Conservation (phyloP, 2,797 vertebrate genomes). For the Pipistrellus pipistrellus region DNA sequence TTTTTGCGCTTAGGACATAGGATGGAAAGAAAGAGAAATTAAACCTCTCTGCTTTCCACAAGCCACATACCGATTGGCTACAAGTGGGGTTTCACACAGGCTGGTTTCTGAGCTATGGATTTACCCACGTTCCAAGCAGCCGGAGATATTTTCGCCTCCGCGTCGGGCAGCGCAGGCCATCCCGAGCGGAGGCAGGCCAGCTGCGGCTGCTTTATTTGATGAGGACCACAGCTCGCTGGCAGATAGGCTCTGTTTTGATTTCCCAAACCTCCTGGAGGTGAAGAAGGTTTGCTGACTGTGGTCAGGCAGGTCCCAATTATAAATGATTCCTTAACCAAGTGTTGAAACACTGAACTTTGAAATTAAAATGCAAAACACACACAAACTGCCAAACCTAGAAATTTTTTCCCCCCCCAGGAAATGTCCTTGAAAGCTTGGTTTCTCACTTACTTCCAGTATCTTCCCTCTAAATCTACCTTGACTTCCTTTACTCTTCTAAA, state of each 20-base stretch:
- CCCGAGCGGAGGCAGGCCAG: slow-evolving; percentile 49
- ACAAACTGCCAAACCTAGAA: slow-evolving; percentile 57
- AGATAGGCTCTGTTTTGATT: slow-evolving; percentile 39
- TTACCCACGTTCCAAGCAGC: slow-evolving; percentile 15
- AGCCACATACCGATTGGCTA: slow-evolving; percentile 72
- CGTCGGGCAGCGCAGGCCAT: neutral
- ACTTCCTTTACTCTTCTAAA: slow-evolving; percentile 1
- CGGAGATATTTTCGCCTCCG: slow-evolving; percentile 43
- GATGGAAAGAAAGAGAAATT: slow-evolving; percentile 48
- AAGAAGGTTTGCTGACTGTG: slow-evolving; percentile 79
- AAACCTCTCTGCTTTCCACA: slow-evolving; percentile 67
- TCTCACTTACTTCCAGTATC: neutral
- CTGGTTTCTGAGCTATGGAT: slow-evolving; percentile 28
- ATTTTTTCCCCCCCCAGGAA: slow-evolving; percentile 17
- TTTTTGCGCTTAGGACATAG: slow-evolving; percentile 76
- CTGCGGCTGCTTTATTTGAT: slow-evolving; percentile 74
- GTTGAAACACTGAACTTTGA: slow-evolving; percentile 64
- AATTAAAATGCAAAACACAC: slow-evolving; percentile 80
- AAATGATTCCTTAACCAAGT: slow-evolving; percentile 71
- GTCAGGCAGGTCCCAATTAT: slow-evolving; percentile 75
- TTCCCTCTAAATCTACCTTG: neutral
- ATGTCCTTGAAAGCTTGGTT: slow-evolving; percentile 70
- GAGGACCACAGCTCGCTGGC: slow-evolving; percentile 84
- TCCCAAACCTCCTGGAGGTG: slow-evolving; percentile 77
- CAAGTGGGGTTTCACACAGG: slow-evolving; percentile 17